Evolutionary conservation across 2,797 vertebrate species (phyloP).

Genomic region (Trematomus bernacchii): DNA sequence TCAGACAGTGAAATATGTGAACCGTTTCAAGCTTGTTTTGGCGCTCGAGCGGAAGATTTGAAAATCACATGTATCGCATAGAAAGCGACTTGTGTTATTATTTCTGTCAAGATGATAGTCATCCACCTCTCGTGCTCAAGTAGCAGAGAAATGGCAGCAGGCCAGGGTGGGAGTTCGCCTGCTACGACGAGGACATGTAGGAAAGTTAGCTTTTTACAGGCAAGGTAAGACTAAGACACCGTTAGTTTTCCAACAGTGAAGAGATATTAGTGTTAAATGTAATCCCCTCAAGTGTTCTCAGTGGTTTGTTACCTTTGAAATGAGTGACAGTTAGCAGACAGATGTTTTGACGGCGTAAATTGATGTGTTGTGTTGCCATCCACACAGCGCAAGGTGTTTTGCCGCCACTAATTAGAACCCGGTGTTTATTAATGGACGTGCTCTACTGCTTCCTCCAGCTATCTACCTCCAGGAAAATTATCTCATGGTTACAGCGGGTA

Average conservation of each 20-base stretch:
- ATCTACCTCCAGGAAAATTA: conserved; percentile 49
- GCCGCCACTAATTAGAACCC: conserved; percentile 31
- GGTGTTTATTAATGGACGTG: conserved; percentile 47
- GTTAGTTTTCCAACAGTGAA: neutral
- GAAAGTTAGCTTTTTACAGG: neutral
- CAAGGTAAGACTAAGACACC: neutral
- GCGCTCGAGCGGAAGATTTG: neutral
- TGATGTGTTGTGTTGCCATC: conserved; percentile 54
- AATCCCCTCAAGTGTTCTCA: no score
- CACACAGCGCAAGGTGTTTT: conserved; percentile 37
- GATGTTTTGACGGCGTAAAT: conserved; percentile 1
- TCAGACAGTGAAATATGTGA: neutral
- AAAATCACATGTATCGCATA: neutral
- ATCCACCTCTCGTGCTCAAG: conserved; percentile 28
- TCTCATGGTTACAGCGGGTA: conserved; percentile 79
- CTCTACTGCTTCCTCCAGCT: conserved; percentile 20
- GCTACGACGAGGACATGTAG: conserved; percentile 1
- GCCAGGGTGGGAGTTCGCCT: neutral
- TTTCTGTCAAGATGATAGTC: conserved; percentile 54
- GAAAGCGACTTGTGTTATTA: neutral
- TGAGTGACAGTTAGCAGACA: neutral
- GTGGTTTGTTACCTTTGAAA: neutral
- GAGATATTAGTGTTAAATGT: neutral
- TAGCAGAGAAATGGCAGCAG: conserved; percentile 5
- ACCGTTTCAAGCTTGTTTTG: neutral